phyloP scores from a whole-genome alignment of 2,797 vertebrate genomes.

The Muscicapa striata region DNA sequence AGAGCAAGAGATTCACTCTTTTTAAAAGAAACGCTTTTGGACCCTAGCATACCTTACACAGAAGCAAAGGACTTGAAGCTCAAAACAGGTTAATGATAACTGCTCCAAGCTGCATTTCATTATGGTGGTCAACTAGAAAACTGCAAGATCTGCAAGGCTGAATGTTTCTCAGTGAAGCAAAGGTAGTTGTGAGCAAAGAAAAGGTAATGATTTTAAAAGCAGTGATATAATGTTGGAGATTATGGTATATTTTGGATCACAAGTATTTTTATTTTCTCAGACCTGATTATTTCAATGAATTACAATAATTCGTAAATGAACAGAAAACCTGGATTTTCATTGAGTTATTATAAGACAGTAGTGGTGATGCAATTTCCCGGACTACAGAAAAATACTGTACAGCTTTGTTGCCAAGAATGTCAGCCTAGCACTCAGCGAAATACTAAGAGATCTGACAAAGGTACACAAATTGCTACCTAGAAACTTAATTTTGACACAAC shows the following conservation, averaged over 20 bases:
- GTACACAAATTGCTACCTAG: neutral
- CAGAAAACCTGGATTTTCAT: neutral
- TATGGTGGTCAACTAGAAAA: slow-evolving; percentile 1
- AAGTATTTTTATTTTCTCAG: neutral
- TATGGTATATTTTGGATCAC: neutral
- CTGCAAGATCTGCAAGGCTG: neutral
- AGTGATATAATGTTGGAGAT: neutral
- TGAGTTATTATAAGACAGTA: neutral
- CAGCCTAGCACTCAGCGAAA: neutral
- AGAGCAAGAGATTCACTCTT: neutral
- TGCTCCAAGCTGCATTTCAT: neutral
- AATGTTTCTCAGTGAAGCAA: neutral
- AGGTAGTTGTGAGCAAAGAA: neutral
- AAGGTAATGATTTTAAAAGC: neutral
- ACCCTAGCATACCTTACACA: neutral
- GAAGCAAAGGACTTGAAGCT: neutral
- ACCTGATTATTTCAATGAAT: neutral
- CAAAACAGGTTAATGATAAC: neutral
- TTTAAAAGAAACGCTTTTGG: neutral
- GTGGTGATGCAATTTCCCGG: neutral
- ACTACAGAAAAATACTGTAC: neutral
- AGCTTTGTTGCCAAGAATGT: neutral
- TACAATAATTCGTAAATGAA: neutral
- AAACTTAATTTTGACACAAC: neutral
- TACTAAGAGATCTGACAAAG: neutral